phyloP scores from a whole-genome alignment of 2,113 vertebrate genomes.

The Damaliscus lunatus region DNA sequence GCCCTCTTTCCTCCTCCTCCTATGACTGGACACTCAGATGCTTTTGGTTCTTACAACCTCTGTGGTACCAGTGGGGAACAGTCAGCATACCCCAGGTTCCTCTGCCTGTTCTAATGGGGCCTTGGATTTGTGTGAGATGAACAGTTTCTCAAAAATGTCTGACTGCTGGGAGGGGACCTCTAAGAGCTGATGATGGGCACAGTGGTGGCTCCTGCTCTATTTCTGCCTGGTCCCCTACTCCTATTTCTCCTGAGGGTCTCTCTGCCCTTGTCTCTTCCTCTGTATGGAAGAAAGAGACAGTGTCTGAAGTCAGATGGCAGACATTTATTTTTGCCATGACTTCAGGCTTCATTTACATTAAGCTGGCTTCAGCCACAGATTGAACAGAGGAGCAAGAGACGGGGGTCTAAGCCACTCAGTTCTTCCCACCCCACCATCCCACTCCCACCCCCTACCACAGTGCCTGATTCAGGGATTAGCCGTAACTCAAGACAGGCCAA shows the following conservation, averaged over 20 bases:
- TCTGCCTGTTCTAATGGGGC: not conserved
- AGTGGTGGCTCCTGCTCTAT: not conserved
- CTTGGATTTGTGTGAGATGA: not conserved
- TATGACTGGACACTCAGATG: not conserved
- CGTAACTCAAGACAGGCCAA: not conserved
- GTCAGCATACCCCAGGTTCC: not conserved
- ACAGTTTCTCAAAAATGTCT: not conserved
- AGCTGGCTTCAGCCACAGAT: not conserved
- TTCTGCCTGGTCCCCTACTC: not conserved
- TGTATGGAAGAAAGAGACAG: not conserved
- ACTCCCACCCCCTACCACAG: not conserved
- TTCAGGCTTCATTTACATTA: not conserved
- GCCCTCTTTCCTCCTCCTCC: not conserved
- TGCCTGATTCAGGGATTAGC: not conserved
- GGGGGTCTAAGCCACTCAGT: not conserved
- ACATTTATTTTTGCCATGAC: not conserved
- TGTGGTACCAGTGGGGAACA: fast-evolving
- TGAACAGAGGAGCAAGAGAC: not conserved
- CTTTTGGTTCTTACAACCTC: not conserved
- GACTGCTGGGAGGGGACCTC: not conserved
- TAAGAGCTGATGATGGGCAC: not conserved
- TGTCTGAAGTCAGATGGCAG: not conserved
- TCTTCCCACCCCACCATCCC: not conserved
- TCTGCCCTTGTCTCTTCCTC: not conserved
- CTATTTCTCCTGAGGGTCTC: not conserved